phyloP scores from a whole-genome alignment of 92 coral and sea anemone species.

The Scolanthus callimorphus region DNA sequence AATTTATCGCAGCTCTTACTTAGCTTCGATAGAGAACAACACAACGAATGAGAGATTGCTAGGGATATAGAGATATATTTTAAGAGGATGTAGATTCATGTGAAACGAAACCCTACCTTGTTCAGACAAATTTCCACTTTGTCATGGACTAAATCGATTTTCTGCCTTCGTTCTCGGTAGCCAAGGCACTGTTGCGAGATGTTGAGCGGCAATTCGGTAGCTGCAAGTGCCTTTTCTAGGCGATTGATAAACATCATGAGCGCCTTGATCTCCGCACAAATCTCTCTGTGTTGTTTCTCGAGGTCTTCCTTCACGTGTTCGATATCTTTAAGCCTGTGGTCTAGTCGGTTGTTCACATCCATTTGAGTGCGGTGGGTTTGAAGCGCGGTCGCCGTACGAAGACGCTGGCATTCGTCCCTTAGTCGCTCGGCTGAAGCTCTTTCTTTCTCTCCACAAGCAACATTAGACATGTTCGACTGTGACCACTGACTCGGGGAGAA shows the following conservation, averaged over 20 bases:
- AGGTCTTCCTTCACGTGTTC: slow-evolving; percentile 86
- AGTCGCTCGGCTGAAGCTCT: slow-evolving; percentile 95
- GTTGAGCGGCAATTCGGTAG: slow-evolving; percentile 88
- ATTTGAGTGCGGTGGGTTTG: slow-evolving; percentile 94
- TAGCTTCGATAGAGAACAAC: no score
- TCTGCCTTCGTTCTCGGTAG: slow-evolving; percentile 84
- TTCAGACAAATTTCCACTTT: slow-evolving; percentile 79
- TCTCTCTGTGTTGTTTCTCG: slow-evolving; percentile 89
- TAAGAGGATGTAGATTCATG: not conserved
- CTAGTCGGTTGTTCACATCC: slow-evolving; percentile 94
- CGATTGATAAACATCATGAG: slow-evolving; percentile 94
- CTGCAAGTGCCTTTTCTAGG: slow-evolving; percentile 89
- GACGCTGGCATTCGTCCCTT: slow-evolving; percentile 94
- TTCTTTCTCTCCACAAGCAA: slow-evolving; percentile 90
- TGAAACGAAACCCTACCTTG: slow-evolving; percentile 54
- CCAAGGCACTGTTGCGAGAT: slow-evolving; percentile 84
- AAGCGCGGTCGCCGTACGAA: slow-evolving; percentile 89
- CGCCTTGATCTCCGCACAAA: slow-evolving; percentile 91
- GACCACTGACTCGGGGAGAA: slow-evolving; percentile 92
- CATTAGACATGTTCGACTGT: slow-evolving; percentile 84
- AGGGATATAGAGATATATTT: no score
- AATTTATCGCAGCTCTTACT: no score
- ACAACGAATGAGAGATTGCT: no score
- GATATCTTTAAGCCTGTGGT: slow-evolving; percentile 84
- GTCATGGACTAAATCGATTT: slow-evolving; percentile 91